Conservation (phyloP, 1,140 invertebrate species). For the Leptopilina boulardi region DNA sequence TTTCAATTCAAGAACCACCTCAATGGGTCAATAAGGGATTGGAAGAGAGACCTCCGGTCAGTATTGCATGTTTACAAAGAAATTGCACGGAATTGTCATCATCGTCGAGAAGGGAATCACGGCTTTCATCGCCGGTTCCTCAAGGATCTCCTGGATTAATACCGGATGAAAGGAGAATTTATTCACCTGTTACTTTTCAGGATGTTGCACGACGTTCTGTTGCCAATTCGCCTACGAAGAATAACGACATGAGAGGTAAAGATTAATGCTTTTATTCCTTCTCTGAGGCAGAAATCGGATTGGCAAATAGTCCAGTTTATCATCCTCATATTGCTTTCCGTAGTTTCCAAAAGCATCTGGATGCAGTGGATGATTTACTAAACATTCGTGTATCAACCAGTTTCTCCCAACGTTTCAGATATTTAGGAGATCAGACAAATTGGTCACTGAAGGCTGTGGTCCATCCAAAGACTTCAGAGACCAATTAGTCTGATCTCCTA, state of each 20-base stretch:
- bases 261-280: conserved; percentile 53
- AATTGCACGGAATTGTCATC: conserved; percentile 54
- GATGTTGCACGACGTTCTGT: conserved; percentile 86
- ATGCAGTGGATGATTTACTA: no score
- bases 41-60: conserved; percentile 59
- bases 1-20: conserved; percentile 67
- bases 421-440: no score
- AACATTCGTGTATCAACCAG: no score
- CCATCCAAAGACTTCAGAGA: no score
- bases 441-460: no score
- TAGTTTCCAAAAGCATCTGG: no score
- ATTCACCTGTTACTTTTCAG: conserved; percentile 90
- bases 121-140: conserved; percentile 62
- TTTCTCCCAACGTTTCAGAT: no score
- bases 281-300: no score
- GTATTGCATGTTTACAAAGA: conserved; percentile 47
- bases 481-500: no score
- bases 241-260: conserved; percentile 67
- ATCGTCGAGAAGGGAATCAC: conserved; percentile 59
- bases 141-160: conserved; percentile 56
- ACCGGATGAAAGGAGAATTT: conserved; percentile 80
- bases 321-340: no score
- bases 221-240: conserved; percentile 83
- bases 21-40: conserved; percentile 68
- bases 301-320: no score